Percentiles rank a stretch among this genome's conserved stretches.
Evolutionary conservation across 2,888 invertebrate species (phyloP).

Genomic region (Stenolophus ochropezus): DNA sequence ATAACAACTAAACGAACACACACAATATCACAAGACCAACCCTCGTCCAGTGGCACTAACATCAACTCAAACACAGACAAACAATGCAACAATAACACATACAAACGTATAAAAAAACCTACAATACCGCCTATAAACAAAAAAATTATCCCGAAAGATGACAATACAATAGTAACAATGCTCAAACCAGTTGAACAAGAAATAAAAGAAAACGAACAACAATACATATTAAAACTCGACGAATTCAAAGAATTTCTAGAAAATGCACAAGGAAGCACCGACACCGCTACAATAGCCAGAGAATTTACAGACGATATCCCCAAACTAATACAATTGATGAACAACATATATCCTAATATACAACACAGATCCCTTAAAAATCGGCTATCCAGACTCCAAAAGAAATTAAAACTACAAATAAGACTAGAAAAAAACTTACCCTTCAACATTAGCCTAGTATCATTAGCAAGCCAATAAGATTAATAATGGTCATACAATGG

Average conservation of each 20-base stretch:
- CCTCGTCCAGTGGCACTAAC: too few species aligned
- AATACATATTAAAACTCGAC: conserved; percentile 23
- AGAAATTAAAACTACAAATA: conserved; percentile 45
- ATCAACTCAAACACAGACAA: too few species aligned
- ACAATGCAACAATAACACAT: too few species aligned
- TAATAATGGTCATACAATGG: conserved; percentile 28
- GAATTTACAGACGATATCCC: conserved; percentile 44
- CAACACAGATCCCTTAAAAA: conserved; percentile 48
- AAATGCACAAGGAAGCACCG: not conserved
- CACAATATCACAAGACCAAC: too few species aligned
- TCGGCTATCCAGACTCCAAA: conserved; percentile 48
- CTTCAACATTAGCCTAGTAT: not conserved
- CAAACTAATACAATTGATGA: conserved; percentile 47
- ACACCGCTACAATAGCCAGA: not conserved
- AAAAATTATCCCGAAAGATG: not conserved
- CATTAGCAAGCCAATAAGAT: not conserved
- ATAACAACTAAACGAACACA: not conserved
- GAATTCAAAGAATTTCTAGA: too few species aligned
- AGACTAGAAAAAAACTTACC: not conserved
- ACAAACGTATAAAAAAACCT: too few species aligned
- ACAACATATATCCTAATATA: conserved; percentile 25
- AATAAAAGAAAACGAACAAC: conserved; percentile 8
- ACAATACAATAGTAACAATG: not conserved
- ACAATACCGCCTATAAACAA: not conserved
- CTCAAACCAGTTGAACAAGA: not conserved